phyloP scores from a whole-genome alignment of 1,140 invertebrate genomes.

The Lucilia cuprina region DNA sequence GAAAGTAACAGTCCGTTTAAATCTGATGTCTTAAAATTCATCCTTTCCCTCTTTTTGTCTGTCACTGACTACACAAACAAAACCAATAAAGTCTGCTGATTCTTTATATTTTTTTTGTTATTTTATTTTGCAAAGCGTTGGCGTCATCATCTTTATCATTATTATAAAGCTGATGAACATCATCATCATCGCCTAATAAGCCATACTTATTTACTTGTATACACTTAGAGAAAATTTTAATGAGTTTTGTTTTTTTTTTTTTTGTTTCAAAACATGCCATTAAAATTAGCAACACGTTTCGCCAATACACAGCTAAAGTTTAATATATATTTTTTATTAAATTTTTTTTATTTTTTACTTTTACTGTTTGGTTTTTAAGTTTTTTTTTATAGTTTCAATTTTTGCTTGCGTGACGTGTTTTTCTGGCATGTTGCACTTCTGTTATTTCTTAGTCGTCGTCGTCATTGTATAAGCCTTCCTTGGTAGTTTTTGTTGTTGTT shows the following conservation, averaged over 20 bases:
- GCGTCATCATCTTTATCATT: background rate
- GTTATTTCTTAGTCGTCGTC: background rate
- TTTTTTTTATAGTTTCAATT: background rate
- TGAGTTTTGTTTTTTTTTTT: background rate
- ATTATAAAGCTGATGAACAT: background rate
- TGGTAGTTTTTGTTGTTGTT: too few relatives aligned
- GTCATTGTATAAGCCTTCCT: conserved; percentile 4
- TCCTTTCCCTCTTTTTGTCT: background rate
- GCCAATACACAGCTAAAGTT: background rate
- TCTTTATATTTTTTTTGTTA: background rate
- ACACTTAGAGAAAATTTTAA: background rate
- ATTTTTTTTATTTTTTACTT: background rate
- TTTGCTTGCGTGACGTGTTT: conserved; percentile 26
- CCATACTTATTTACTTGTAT: background rate
- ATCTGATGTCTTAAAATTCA: too few relatives aligned
- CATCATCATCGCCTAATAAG: background rate
- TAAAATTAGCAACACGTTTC: background rate
- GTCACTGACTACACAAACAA: background rate
- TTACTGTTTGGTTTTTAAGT: background rate
- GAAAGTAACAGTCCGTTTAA: too few relatives aligned
- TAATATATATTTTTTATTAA: background rate
- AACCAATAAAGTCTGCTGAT: background rate
- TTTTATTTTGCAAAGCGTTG: background rate
- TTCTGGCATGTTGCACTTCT: conserved; percentile 26
- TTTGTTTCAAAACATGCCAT: background rate